A percentile compares a stretch with the other conserved stretches of the same genome.
Evolutionary conservation across 1,140 invertebrate species (phyloP).

Genomic region (Acyrthosiphon pisum): DNA sequence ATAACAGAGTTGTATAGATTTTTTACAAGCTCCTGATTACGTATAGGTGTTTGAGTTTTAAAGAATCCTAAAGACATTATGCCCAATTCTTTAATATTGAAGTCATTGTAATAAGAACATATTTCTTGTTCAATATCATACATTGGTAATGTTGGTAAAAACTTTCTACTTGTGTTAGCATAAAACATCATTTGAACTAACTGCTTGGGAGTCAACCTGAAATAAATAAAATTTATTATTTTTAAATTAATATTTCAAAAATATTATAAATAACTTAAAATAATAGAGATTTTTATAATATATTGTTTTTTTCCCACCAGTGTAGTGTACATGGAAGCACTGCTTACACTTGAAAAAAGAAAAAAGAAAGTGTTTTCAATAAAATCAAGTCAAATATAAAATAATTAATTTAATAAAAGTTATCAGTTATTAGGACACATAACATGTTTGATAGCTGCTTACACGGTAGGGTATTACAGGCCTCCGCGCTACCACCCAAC

Average conservation of each 20-base stretch:
- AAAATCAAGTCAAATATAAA: no score
- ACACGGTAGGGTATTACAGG: no score
- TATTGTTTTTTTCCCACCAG: neutral
- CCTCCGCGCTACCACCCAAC: no score
- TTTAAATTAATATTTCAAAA: neutral
- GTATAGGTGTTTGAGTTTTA: slow-evolving; percentile 45
- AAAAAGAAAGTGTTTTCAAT: no score
- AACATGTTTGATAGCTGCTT: no score
- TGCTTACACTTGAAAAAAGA: no score
- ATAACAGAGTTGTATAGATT: slow-evolving; percentile 9
- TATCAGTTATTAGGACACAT: no score
- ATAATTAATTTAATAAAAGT: no score
- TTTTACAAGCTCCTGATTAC: slow-evolving; percentile 6
- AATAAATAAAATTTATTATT: neutral
- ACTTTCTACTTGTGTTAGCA: slow-evolving; percentile 50
- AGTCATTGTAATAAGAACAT: slow-evolving; percentile 16
- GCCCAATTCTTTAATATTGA: slow-evolving; percentile 22
- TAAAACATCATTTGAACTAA: slow-evolving; percentile 52
- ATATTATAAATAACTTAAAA: neutral
- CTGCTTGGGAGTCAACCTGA: slow-evolving; percentile 30
- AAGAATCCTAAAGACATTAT: slow-evolving; percentile 40
- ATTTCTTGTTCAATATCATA: slow-evolving; percentile 51
- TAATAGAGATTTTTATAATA: neutral
- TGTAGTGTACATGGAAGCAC: no score
- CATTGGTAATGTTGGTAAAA: slow-evolving; percentile 28